These are phyloP conservation scores for Torymus aiolomorphi DNA, from an alignment of 2,888 invertebrate genomes.

Conservation along the genomic window DNA sequence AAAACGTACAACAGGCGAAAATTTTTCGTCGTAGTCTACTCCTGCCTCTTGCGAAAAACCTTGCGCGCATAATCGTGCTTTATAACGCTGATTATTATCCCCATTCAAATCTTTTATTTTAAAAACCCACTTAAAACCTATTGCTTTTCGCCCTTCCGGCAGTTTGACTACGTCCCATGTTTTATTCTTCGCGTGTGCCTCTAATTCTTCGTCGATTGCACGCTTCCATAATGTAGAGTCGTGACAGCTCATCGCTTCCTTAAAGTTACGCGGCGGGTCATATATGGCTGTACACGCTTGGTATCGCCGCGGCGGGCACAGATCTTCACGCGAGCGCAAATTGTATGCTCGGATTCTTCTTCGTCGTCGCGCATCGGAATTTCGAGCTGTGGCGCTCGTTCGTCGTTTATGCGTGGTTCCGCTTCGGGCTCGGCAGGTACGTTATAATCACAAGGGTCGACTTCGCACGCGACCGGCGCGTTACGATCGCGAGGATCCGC, in stretches of 20 bases:
- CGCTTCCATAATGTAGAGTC: too few relatives aligned
- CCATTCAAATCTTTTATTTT: constrained; percentile 30
- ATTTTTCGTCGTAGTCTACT: neutral
- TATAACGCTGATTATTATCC: neutral
- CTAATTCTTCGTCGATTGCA: too few relatives aligned
- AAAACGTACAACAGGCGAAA: too few relatives aligned
- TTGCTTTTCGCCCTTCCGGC: constrained; percentile 32
- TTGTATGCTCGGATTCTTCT: neutral
- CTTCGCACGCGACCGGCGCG: too few relatives aligned
- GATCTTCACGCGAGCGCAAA: neutral
- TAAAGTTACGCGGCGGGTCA: neutral
- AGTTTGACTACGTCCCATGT: constrained; percentile 27
- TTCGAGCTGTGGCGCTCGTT: neutral
- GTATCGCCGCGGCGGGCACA: constrained; percentile 1
- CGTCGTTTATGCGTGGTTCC: neutral
- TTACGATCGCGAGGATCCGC: too few relatives aligned
- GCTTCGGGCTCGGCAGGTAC: neutral
- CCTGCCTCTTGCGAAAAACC: too few relatives aligned
- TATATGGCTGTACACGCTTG: neutral
- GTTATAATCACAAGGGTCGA: too few relatives aligned
- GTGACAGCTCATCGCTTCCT: constrained; percentile 1
- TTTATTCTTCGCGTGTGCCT: too few relatives aligned
- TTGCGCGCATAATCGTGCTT: too few relatives aligned
- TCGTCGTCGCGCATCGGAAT: too few relatives aligned
- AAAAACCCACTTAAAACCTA: constrained; percentile 35